Percentiles rank a stretch among this genome's conserved stretches.
phyloP scores from a whole-genome alignment of 2,888 invertebrate species.

The Aplocera efformata region DNA sequence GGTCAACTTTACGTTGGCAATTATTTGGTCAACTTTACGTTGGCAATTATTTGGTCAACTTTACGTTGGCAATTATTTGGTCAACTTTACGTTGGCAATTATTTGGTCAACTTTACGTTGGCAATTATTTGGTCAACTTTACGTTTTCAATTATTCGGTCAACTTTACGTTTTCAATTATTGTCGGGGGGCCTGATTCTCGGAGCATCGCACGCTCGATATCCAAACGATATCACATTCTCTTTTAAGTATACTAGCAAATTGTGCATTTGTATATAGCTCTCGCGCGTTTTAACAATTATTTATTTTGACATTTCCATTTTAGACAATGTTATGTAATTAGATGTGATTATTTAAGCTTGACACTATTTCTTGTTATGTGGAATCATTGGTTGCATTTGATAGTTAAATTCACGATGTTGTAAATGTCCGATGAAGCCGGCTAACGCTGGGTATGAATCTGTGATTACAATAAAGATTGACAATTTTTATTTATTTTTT shows the following conservation, averaged over 20 bases:
- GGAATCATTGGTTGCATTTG: slow-evolving; percentile 40
- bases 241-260: slow-evolving; percentile 59
- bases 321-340: slow-evolving; percentile 24
- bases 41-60: too few relatives aligned
- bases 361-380: slow-evolving; percentile 29
- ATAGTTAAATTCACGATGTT: slow-evolving; percentile 34
- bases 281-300: slow-evolving; percentile 58
- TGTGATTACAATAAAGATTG: slow-evolving; percentile 74
- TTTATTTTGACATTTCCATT: slow-evolving; percentile 44
- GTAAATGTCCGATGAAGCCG: slow-evolving; percentile 30
- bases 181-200: slow-evolving; percentile 9
- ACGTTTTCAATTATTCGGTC: too few relatives aligned
- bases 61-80: too few relatives aligned
- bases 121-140: too few relatives aligned
- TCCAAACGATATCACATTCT: slow-evolving; percentile 49
- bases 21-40: too few relatives aligned
- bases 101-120: too few relatives aligned
- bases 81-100: too few relatives aligned
- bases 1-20: too few relatives aligned
- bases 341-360: slow-evolving; percentile 37
- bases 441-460: slow-evolving; percentile 45
- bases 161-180: too few relatives aligned
- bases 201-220: slow-evolving; percentile 26
- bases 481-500: slow-evolving; percentile 49
- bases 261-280: slow-evolving; percentile 72